A percentile compares a stretch with the other conserved stretches of the same genome.
Evolutionary conservation across 2,797 vertebrate genomes (phyloP).

Genomic region (Centroberyx gerrardi): DNA sequence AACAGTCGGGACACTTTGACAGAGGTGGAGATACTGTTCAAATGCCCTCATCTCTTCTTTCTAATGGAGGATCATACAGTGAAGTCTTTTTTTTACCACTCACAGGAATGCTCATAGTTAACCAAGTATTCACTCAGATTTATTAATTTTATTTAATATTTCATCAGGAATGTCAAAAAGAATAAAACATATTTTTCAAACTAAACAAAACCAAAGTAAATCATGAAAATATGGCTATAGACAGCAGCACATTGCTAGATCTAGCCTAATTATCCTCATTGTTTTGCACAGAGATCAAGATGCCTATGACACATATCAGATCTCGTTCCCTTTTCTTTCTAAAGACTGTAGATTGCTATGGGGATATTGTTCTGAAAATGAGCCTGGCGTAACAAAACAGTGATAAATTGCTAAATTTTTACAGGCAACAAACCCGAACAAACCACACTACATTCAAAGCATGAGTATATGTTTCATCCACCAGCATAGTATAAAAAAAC

Average conservation of each 20-base stretch:
- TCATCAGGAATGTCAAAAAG: too few relatives aligned
- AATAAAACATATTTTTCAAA: too few relatives aligned
- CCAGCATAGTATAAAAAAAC: constrained; percentile 9
- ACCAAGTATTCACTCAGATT: too few relatives aligned
- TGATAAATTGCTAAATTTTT: constrained; percentile 44
- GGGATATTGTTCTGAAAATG: constrained; percentile 22
- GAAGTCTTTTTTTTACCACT: too few relatives aligned
- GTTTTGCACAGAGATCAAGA: too few relatives aligned
- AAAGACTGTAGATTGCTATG: neutral
- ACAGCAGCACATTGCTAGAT: too few relatives aligned
- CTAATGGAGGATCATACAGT: neutral
- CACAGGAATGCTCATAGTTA: too few relatives aligned
- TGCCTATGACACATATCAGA: neutral
- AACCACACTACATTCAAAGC: constrained; percentile 27
- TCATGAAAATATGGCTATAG: too few relatives aligned
- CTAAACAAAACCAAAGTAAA: too few relatives aligned
- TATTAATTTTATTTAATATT: too few relatives aligned
- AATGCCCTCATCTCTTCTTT: neutral
- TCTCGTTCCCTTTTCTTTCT: neutral
- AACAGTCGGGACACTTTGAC: neutral
- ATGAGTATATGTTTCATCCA: constrained; percentile 25
- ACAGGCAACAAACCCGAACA: constrained; percentile 26
- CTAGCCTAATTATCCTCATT: too few relatives aligned
- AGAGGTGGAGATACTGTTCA: neutral
- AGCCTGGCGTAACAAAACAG: constrained; percentile 30